phyloP scores from a whole-genome alignment of 2,113 vertebrate species.

The Prietella phreatophila region DNA sequence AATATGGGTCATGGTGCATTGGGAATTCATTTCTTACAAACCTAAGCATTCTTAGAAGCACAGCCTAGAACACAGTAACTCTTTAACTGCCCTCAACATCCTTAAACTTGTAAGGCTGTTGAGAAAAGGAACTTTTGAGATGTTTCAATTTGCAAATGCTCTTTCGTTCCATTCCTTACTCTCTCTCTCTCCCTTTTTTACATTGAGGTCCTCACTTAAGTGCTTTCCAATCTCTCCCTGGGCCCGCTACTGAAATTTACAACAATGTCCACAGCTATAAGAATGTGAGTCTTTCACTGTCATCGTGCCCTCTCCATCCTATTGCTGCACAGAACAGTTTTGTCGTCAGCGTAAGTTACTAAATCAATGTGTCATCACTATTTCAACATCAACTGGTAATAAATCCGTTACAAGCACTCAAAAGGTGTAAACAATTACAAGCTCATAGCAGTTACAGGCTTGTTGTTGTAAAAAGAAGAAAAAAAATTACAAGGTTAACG shows the following conservation, averaged over 20 bases:
- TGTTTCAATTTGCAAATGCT: not conserved
- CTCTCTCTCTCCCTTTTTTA: not conserved
- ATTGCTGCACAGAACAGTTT: not conserved
- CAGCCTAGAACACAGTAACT: not conserved
- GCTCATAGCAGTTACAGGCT: not conserved
- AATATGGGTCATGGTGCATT: not conserved
- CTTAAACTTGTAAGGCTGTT: not conserved
- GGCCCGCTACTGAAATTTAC: not conserved
- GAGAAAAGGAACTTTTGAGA: not conserved
- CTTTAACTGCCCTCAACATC: not conserved
- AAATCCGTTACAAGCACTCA: not conserved
- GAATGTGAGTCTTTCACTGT: not conserved
- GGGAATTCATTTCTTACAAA: not conserved
- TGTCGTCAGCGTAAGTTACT: not conserved
- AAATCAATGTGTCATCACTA: slow-evolving; percentile 6
- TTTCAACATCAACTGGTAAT: not conserved
- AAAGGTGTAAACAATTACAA: not conserved
- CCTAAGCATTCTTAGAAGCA: not conserved
- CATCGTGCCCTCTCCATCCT: not conserved
- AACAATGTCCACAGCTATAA: not conserved
- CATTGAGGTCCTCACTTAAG: not conserved
- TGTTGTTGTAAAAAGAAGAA: not conserved
- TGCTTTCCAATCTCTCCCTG: not conserved
- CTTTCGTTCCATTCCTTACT: not conserved
- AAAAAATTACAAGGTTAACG: not conserved